A percentile compares a stretch with the other conserved stretches of the same genome.
phyloP scores from a whole-genome alignment of 1,140 invertebrate genomes.

The Pseudomyrmex cubaensis region DNA sequence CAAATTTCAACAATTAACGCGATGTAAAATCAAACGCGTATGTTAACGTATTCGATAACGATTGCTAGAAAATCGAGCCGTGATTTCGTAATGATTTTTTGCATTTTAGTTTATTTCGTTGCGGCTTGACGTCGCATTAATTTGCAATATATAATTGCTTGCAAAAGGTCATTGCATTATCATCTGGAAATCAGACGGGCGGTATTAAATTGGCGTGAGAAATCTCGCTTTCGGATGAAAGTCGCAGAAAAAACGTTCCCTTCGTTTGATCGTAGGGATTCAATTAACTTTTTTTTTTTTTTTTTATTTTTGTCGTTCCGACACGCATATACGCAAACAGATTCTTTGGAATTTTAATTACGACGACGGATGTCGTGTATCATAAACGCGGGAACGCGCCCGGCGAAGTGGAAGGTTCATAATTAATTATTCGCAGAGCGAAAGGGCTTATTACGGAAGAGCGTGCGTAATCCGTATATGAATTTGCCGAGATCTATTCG shows the following conservation, averaged over 20 bases:
- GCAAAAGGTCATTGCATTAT: constrained; percentile 11
- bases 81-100: no score
- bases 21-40: not conserved
- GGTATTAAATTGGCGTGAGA: not conserved
- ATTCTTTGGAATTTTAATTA: constrained; percentile 54
- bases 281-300: constrained; percentile 44
- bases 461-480: constrained; percentile 31
- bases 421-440: constrained; percentile 35
- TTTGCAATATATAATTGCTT: constrained; percentile 29
- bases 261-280: not conserved
- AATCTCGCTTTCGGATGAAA: not conserved
- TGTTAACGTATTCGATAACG: not conserved
- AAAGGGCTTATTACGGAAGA: constrained; percentile 34
- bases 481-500: constrained; percentile 43
- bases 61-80: not conserved
- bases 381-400: not conserved
- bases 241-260: not conserved
- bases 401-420: not conserved
- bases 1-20: not conserved
- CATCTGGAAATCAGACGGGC: constrained; percentile 11
- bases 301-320: constrained; percentile 14
- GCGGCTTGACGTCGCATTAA: constrained; percentile 19
- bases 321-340: not conserved
- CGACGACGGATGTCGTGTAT: not conserved
- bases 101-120: not conserved